These are phyloP conservation scores for Vannuccia rotundouncinata DNA, from an alignment of 2,888 invertebrate species.

Conservation along the genomic window DNA sequence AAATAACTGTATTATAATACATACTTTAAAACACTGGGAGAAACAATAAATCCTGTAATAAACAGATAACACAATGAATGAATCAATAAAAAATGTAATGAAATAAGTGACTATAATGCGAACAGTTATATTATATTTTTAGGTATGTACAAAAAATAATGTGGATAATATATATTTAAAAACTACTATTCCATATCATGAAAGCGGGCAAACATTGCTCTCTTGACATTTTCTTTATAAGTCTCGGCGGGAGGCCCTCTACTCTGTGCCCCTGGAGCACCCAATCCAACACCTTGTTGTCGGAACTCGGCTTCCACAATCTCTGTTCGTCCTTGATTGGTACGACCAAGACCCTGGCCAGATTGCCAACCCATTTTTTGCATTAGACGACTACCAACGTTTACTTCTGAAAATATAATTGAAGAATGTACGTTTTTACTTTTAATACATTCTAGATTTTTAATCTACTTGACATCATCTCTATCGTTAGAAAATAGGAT, in stretches of 20 bases:
- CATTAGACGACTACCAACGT: slow-evolving; percentile 84
- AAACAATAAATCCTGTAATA: too few relatives aligned
- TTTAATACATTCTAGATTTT: too few relatives aligned
- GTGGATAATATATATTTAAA: background rate
- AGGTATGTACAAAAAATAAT: background rate
- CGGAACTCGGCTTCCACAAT: slow-evolving; percentile 60
- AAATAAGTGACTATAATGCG: background rate
- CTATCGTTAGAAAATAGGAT: too few relatives aligned
- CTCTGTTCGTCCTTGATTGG: slow-evolving; percentile 67
- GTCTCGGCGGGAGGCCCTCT: slow-evolving; percentile 71
- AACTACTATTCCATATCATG: slow-evolving; percentile 60
- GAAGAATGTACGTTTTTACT: background rate
- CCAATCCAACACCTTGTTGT: slow-evolving; percentile 73
- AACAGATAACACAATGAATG: too few relatives aligned
- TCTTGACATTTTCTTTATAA: slow-evolving; percentile 80
- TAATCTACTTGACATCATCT: too few relatives aligned
- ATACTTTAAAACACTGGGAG: too few relatives aligned
- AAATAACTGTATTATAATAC: too few relatives aligned
- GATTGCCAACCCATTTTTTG: slow-evolving; percentile 99
- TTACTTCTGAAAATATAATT: slow-evolving; percentile 58
- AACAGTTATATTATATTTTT: background rate
- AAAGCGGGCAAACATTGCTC: slow-evolving; percentile 78
- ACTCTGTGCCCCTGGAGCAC: slow-evolving; percentile 68
- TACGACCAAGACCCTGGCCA: slow-evolving; percentile 86
- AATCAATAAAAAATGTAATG: background rate